A percentile compares a stretch with the other conserved stretches of the same genome.
Conservation (phyloP, 2,797 vertebrate species). For the Anolis apletophallus region DNA sequence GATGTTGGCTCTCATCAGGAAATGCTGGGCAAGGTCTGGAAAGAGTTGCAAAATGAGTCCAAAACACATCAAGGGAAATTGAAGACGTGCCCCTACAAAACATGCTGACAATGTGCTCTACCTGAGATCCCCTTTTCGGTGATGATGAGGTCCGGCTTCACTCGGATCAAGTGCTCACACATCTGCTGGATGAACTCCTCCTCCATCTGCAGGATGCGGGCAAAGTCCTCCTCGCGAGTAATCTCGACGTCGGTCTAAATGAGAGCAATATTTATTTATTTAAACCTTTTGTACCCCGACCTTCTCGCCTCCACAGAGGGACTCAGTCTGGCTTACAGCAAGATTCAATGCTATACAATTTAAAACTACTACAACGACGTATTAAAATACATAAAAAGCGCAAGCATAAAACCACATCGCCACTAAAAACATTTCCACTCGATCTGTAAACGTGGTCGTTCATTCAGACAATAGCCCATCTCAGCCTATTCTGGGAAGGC, state of each 20-base stretch:
- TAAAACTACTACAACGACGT: too few relatives aligned
- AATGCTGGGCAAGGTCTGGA: conserved; percentile 95
- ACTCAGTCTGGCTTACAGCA: too few relatives aligned
- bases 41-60: background rate
- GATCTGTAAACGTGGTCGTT: too few relatives aligned
- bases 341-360: too few relatives aligned
- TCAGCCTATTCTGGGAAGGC: too few relatives aligned
- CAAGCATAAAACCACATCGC: too few relatives aligned
- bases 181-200: conserved; percentile 97
- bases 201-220: conserved; percentile 94
- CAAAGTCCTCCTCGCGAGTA: conserved; percentile 95
- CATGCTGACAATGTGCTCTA: conserved; percentile 52
- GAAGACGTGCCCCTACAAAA: too few relatives aligned
- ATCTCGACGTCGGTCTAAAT: conserved; percentile 95
- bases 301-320: too few relatives aligned
- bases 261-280: conserved; percentile 6
- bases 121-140: conserved; percentile 97
- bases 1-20: conserved; percentile 95
- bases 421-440: too few relatives aligned
- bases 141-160: conserved; percentile 94
- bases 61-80: background rate
- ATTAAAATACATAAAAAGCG: too few relatives aligned
- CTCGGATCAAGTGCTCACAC: conserved; percentile 91
- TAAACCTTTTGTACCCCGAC: too few relatives aligned
- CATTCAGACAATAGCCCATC: too few relatives aligned